Evolutionary conservation across 2,113 vertebrate genomes (phyloP).

Genomic region (Eretmochelys imbricata): DNA sequence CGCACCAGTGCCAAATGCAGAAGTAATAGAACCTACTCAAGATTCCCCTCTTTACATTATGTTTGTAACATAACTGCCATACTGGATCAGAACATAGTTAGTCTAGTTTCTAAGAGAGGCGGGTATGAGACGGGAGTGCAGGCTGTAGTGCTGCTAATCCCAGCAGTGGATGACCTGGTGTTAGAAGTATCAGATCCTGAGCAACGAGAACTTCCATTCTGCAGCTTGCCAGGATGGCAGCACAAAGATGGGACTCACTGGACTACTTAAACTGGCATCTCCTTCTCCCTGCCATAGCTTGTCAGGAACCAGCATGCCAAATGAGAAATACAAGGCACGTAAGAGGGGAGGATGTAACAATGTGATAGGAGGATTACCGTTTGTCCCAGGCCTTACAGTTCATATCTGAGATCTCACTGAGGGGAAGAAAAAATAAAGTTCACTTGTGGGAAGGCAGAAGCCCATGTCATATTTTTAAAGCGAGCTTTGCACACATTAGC

Average conservation of each 20-base stretch:
- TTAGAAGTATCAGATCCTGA: neutral
- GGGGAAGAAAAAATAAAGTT: neutral
- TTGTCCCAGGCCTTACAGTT: neutral
- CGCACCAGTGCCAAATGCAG: neutral
- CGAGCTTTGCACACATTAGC: neutral
- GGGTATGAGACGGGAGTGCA: neutral
- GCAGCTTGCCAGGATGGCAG: neutral
- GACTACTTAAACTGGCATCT: neutral
- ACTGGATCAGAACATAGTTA: neutral
- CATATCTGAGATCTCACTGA: neutral
- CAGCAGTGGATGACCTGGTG: neutral
- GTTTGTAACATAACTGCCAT: neutral
- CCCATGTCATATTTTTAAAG: neutral
- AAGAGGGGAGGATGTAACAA: neutral
- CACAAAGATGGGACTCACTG: neutral
- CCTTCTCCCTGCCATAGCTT: neutral
- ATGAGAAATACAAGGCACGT: neutral
- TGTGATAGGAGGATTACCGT: neutral
- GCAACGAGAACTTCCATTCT: neutral
- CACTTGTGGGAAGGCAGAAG: neutral
- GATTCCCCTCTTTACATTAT: neutral
- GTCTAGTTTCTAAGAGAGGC: neutral
- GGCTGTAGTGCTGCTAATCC: neutral
- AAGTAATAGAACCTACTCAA: neutral
- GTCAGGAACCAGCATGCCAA: neutral